A percentile compares a stretch with the other conserved stretches of the same genome.
phyloP scores from a whole-genome alignment of 2,113 vertebrate species.

The Stigmatopora nigra region DNA sequence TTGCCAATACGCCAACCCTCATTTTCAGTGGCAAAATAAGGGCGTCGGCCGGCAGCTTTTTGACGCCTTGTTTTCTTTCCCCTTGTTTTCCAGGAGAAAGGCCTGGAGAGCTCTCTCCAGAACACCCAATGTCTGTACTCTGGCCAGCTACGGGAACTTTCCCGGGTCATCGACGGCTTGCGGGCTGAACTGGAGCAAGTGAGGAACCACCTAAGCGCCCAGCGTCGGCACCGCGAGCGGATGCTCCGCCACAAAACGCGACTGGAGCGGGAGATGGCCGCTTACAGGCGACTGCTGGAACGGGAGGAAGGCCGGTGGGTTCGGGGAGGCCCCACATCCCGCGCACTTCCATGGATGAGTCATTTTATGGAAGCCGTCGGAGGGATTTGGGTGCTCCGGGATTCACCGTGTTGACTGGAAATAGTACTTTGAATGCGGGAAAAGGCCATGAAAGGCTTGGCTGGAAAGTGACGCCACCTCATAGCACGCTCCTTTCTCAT shows the following conservation, averaged over 20 bases:
- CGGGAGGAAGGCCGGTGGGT: conserved; percentile 87
- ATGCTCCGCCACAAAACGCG: conserved; percentile 94
- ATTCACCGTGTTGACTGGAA: not conserved
- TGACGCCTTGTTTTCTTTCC: no score
- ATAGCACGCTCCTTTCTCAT: not conserved
- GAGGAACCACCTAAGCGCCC: conserved; percentile 76
- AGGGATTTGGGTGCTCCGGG: conserved; percentile 7
- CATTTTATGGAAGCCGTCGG: not conserved
- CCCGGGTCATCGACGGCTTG: conserved; percentile 76
- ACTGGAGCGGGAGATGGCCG: conserved; percentile 90
- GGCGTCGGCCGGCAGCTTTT: no score
- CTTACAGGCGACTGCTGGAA: conserved; percentile 85
- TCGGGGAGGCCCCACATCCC: not conserved
- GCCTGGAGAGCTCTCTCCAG: conserved; percentile 79
- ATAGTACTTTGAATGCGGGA: not conserved
- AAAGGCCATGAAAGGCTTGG: not conserved
- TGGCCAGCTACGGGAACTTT: conserved; percentile 79
- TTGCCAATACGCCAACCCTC: no score
- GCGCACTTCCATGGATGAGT: not conserved
- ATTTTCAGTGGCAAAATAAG: no score
- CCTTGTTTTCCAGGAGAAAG: conserved; percentile 75
- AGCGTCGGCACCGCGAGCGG: conserved; percentile 81
- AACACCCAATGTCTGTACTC: conserved; percentile 81
- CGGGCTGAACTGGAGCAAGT: conserved; percentile 84
- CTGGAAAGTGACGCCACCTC: not conserved